A percentile compares a stretch with the other conserved stretches of the same genome.
These are phyloP conservation scores for Rhaphigaster nebulosa DNA, from an alignment of 2,888 invertebrate genomes.

Conservation along the genomic window DNA sequence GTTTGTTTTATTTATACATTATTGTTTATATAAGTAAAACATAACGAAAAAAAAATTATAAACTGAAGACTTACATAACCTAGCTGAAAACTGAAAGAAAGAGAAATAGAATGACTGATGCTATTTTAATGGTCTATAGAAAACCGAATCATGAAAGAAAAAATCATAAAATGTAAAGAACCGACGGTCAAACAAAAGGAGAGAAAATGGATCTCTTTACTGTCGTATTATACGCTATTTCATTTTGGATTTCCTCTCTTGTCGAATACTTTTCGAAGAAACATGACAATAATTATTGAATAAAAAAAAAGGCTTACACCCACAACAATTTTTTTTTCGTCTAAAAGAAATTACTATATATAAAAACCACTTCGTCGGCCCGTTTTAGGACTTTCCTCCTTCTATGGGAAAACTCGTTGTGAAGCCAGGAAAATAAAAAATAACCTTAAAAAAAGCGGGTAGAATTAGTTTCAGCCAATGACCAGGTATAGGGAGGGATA, in stretches of 20 bases:
- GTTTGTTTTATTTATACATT: not conserved
- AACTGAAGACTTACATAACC: not conserved
- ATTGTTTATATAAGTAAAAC: not conserved
- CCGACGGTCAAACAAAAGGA: not conserved
- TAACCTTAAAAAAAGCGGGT: not conserved
- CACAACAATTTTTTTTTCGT: not conserved
- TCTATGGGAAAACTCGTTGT: not conserved
- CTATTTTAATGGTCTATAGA: not conserved
- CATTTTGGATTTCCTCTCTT: not conserved
- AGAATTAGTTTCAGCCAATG: not conserved
- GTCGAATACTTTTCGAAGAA: not conserved
- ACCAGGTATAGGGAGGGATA: not conserved
- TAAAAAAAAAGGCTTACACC: not conserved
- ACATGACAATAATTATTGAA: not conserved
- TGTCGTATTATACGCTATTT: not conserved
- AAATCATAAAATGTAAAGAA: not conserved
- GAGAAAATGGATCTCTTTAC: not conserved
- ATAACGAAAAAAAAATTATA: not conserved
- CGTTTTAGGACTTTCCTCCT: not conserved
- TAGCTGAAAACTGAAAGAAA: not conserved
- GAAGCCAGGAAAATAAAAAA: not conserved
- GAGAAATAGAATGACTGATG: not conserved
- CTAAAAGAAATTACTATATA: not conserved
- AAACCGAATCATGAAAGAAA: not conserved
- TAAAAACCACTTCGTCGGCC: not conserved